phyloP scores from a whole-genome alignment of 2,888 invertebrate species.

The Iphiclides podalirius region DNA sequence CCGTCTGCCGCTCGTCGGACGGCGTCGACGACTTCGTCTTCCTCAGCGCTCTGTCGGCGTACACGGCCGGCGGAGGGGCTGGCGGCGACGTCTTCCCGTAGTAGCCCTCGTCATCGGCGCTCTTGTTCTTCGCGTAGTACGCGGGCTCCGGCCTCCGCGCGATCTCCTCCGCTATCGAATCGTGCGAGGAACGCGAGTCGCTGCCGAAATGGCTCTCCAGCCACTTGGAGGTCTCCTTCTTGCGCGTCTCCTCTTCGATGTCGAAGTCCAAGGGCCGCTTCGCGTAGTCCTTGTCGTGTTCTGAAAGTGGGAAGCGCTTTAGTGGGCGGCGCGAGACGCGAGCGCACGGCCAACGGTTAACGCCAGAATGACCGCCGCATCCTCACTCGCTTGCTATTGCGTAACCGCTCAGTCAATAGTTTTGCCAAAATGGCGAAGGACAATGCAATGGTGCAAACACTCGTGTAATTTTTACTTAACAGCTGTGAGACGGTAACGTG shows the following conservation, averaged over 20 bases:
- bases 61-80: conserved; percentile 66
- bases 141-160: conserved; percentile 83
- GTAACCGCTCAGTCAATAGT: conserved; percentile 73
- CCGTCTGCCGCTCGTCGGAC: conserved; percentile 70
- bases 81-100: conserved; percentile 66
- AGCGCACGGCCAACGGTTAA: conserved; percentile 53
- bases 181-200: conserved; percentile 88
- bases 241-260: conserved; percentile 92
- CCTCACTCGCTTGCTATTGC: conserved; percentile 55
- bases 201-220: conserved; percentile 94
- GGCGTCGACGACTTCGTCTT: conserved; percentile 78
- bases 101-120: conserved; percentile 67
- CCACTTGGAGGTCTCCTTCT: conserved; percentile 95
- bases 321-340: conserved; percentile 39
- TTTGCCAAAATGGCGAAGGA: conserved; percentile 75
- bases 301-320: conserved; percentile 77
- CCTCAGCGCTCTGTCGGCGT: conserved; percentile 68
- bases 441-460: conserved; percentile 62
- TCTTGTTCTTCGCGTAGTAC: conserved; percentile 87
- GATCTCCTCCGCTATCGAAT: conserved; percentile 84
- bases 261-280: conserved; percentile 91
- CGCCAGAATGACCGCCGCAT: conserved; percentile 54
- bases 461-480: conserved; percentile 64
- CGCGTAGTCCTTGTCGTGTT: conserved; percentile 86
- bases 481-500: conserved; percentile 47